phyloP scores from a whole-genome alignment of 2,113 vertebrate species.

The Hipposideros armiger region DNA sequence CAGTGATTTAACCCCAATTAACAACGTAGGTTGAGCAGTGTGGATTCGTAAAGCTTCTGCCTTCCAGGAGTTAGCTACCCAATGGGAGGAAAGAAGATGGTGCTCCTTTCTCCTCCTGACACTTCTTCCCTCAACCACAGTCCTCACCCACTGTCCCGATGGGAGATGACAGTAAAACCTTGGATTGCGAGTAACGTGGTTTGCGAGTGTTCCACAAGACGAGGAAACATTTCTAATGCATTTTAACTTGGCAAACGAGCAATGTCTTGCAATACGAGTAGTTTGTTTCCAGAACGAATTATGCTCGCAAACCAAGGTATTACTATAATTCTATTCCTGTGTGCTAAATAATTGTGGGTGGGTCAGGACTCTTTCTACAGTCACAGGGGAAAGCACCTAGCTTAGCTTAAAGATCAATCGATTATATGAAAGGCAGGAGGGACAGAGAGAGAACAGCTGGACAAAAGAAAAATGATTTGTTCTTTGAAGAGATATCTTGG shows the following conservation, averaged over 20 bases:
- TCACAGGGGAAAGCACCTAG: background rate
- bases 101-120: background rate
- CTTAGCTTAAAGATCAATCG: constrained; percentile 25
- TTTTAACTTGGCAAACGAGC: too few species aligned
- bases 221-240: too few species aligned
- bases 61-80: background rate
- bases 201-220: too few species aligned
- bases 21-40: background rate
- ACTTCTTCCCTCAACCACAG: background rate
- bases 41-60: background rate
- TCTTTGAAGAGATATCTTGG: background rate
- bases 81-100: background rate
- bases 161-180: background rate
- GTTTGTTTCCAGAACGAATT: too few species aligned
- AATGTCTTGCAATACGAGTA: too few species aligned
- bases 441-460: background rate
- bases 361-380: background rate
- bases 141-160: background rate
- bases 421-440: background rate
- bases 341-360: background rate
- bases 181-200: too few species aligned
- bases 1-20: background rate
- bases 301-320: too few species aligned
- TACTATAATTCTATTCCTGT: background rate
- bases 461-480: constrained; percentile 24